Evolutionary conservation across 2,888 invertebrate genomes (phyloP), one percentile per base, ranked within the genome.

Genomic region (Nasonia oneida): DNA sequence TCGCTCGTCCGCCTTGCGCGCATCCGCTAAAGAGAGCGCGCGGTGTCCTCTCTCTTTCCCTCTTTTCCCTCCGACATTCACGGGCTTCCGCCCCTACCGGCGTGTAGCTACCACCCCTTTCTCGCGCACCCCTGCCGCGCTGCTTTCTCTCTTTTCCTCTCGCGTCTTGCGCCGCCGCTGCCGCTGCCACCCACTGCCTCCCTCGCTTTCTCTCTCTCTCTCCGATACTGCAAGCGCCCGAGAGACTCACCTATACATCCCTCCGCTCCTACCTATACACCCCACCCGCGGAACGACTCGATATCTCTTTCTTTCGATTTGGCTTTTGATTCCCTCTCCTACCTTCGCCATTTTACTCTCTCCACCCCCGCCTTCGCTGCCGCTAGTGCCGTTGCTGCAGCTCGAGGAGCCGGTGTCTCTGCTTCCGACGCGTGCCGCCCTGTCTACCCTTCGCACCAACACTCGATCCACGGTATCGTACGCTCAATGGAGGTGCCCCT

Each of bases 61-160:
- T 92, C 91, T 91, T 91, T 92, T 92, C 91, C 91, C 92, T 90
- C 92, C 91, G 90, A 92, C 91, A 91, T 91, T 92, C 92, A 92
- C 90, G 90, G 91, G 91, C 92, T 91, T 91, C 91, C 91, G 88
- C 91, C 91, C 90, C 92, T 87, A 87, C 78, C 90, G 90, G 23
- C 47, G 73, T 76, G 39, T 64, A 88, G 90, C 88, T 39, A 89
- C 91, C 89, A 89, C 91, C 91, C 89, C 90, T 90, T 88, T 89
- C 90, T 89, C 89, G 88, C 89, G 89, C 89, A 85, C 84, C 85
- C 87, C 83, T 84, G 86, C 87, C 82, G 88, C 84, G 84, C 86
- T 85, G 87, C 89, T 88, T 86, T 81, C 88, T 86, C 90, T 88
- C 88, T 87, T 86, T 85, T 88, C 85, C 88, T 88, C 88, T 67